These are phyloP conservation scores for Dynastes tityus DNA, from an alignment of 2,888 invertebrate genomes.

Conservation along the genomic window DNA sequence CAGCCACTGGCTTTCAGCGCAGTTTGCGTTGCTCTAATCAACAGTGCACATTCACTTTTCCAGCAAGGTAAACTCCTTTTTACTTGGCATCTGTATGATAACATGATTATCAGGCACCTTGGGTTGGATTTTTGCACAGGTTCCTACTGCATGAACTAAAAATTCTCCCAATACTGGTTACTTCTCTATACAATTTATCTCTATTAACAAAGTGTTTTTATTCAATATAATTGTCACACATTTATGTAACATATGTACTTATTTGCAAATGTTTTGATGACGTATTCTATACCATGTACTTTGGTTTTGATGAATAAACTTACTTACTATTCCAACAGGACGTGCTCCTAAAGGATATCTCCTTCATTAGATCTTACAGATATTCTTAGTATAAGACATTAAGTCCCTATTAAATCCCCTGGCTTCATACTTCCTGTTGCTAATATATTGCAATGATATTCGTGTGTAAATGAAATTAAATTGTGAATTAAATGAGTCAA, in stretches of 20 bases:
- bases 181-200: constrained; percentile 87
- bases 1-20: too few relatives aligned
- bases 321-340: constrained; percentile 75
- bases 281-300: too few relatives aligned
- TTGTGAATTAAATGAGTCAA: too few relatives aligned
- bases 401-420: constrained; percentile 91
- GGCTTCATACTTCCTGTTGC: constrained; percentile 96
- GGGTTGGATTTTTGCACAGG: constrained; percentile 81
- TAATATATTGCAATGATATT: constrained; percentile 76
- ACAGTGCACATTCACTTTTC: constrained; percentile 93
- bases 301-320: too few relatives aligned
- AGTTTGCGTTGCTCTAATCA: too few relatives aligned
- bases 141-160: constrained; percentile 88
- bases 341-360: constrained; percentile 95
- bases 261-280: too few relatives aligned
- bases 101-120: constrained; percentile 81
- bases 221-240: too few relatives aligned
- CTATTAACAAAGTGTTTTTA: constrained; percentile 69
- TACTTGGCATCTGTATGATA: constrained; percentile 88
- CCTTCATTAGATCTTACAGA: constrained; percentile 92
- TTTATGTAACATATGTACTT: too few relatives aligned
- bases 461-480: too few relatives aligned
- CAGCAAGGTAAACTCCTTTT: constrained; percentile 83
- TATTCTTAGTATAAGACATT: constrained; percentile 85
- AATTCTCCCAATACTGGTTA: constrained; percentile 83